These are phyloP conservation scores for Sarotherodon lohbergeri DNA, from an alignment of 2,113 vertebrate species.

Conservation along the genomic window DNA sequence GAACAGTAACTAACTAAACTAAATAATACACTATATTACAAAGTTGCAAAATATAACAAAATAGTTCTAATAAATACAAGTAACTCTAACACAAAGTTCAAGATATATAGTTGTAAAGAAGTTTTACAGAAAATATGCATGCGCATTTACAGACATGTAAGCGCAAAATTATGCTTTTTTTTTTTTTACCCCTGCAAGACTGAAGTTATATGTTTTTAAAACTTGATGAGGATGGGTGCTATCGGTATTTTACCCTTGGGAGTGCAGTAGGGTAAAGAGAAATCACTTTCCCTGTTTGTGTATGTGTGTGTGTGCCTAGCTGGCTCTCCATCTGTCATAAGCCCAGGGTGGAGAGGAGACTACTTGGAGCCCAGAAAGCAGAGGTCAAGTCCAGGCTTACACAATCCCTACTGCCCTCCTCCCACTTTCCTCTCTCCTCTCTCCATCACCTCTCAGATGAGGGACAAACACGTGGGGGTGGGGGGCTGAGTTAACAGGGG, in stretches of 20 bases:
- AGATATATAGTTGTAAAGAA: not conserved
- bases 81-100: not conserved
- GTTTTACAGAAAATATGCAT: not conserved
- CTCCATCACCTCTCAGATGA: constrained; percentile 38
- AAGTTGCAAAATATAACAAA: not conserved
- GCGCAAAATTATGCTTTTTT: not conserved
- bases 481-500: not conserved
- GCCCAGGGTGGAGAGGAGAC: constrained; percentile 70
- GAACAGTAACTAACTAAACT: not conserved
- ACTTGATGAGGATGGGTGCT: constrained; percentile 8
- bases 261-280: constrained; percentile 7
- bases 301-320: not conserved
- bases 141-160: not conserved
- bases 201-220: constrained; percentile 3
- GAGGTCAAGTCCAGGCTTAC: constrained; percentile 85
- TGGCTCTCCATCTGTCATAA: constrained; percentile 62
- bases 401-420: constrained; percentile 33
- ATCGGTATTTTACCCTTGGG: constrained; percentile 17
- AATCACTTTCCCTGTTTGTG: constrained; percentile 11
- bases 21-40: not conserved
- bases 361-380: constrained; percentile 76
- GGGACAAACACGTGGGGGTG: not conserved
- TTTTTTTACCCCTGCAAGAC: constrained; percentile 4
- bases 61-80: not conserved
- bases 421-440: not conserved